Base-by-base conservation (phyloP, 2,113 vertebrate genomes). In the Ibidorhyncha struthersii region DNA sequence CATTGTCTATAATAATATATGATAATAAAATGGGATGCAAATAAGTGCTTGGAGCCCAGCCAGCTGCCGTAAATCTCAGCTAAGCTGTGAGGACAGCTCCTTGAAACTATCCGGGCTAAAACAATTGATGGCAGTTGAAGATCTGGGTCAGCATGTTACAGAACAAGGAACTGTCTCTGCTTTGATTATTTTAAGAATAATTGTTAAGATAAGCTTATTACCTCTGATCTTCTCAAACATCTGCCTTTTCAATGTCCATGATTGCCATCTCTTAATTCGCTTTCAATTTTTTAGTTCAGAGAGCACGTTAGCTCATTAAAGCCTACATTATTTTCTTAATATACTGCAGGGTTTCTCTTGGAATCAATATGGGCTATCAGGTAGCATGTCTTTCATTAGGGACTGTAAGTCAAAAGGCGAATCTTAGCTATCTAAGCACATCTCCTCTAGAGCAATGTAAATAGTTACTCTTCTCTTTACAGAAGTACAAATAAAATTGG, bases 241-340 rank as follows among this genome's bases (percentile, higher is more conserved):
- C 95, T 91, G 90, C 77, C 61, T 92, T 94, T 95, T 92, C 86
- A 69, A 47, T 65, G 77, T 72, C 32, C 5, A 2, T 62, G 86
- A 94, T 91, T 94, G 66, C 89, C 70, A 89, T 94, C 72, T 87
- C 41, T 7, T 98, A 97, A 96, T 92, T 96, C 95, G 96, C 93
- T 94, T 97, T 65, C 87, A 94, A 85, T 94, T 97, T 97, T 97
- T 98, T 90, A 96, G 67, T 97, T 96, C 96, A 95, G 96, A 96
- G 94, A 96, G 78, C 97, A 97, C 7, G 2, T 87, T 96, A 96
- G 83, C 83, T 97, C 90, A 94, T 88, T 95, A 97, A 96, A 90
- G 76, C 59, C 77, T 52, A 38, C 92, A 91, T 94, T 97, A 96
- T 96, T 98, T 97, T 93, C 80, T 93, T 93, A 89, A 91, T 93